These are phyloP conservation scores for Tetramorium bicarinatum DNA, from an alignment of 2,888 invertebrate genomes.

Conservation along the genomic window DNA sequence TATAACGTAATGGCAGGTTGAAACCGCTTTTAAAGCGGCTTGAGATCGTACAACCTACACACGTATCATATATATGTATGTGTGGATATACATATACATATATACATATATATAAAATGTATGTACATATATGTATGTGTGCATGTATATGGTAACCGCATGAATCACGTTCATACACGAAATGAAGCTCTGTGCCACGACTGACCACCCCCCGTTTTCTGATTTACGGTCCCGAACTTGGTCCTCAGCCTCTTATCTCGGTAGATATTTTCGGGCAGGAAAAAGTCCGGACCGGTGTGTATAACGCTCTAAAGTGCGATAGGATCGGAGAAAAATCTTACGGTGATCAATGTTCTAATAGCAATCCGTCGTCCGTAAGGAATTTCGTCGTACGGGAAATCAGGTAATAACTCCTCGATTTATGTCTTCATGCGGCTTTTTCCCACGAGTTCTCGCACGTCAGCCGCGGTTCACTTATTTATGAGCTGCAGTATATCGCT, in stretches of 20 bases:
- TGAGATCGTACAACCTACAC: constrained; percentile 53
- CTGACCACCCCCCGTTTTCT: constrained; percentile 76
- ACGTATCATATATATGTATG: constrained; percentile 27
- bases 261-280: constrained; percentile 69
- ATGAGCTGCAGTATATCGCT: constrained; percentile 30
- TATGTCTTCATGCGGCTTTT: constrained; percentile 40
- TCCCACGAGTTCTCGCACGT: constrained; percentile 27
- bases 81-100: constrained; percentile 62
- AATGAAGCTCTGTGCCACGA: constrained; percentile 71
- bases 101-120: constrained; percentile 55
- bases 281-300: constrained; percentile 60
- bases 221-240: constrained; percentile 79
- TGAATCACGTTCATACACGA: constrained; percentile 79
- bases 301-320: constrained; percentile 60
- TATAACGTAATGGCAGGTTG: constrained; percentile 7
- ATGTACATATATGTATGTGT: neutral
- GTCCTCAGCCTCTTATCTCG: constrained; percentile 72
- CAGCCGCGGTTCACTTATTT: constrained; percentile 36
- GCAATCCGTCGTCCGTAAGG: constrained; percentile 50
- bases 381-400: constrained; percentile 42
- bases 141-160: constrained; percentile 74
- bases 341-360: constrained; percentile 71
- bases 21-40: constrained; percentile 46
- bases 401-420: constrained; percentile 47
- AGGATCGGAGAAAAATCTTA: constrained; percentile 63